A percentile compares a stretch with the other conserved stretches of the same genome.
These are phyloP conservation scores for Strigamia transsilvanica DNA, from an alignment of 2,888 invertebrate species.

Conservation along the genomic window DNA sequence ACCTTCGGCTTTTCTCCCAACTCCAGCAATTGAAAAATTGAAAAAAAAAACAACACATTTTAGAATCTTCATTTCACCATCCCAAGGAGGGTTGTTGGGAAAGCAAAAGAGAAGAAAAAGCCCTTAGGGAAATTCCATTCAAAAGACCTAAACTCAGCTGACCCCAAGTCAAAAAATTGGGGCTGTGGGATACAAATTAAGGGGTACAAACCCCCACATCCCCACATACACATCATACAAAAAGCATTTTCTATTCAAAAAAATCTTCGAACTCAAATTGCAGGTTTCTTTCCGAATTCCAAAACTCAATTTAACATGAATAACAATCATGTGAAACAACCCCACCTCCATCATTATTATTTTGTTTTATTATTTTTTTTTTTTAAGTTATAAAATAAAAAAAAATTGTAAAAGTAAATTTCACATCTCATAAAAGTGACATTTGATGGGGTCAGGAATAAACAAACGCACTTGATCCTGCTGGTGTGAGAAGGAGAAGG, in stretches of 20 bases:
- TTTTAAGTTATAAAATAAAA: too few species aligned
- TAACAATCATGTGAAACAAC: too few species aligned
- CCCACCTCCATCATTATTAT: too few species aligned
- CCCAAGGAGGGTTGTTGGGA: background rate
- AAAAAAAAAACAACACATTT: too few species aligned
- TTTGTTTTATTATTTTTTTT: too few species aligned
- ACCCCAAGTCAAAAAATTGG: conserved; percentile 45
- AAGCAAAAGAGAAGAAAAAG: background rate
- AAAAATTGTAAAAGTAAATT: background rate
- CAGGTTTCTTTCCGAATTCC: background rate
- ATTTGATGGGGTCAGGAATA: background rate
- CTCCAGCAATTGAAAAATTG: too few species aligned
- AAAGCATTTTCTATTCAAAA: background rate
- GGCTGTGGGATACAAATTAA: conserved; percentile 47
- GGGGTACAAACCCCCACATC: background rate
- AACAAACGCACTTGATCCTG: conserved; percentile 33
- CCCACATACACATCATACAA: background rate
- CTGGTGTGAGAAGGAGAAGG: background rate
- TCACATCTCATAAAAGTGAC: conserved; percentile 34
- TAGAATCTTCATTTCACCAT: background rate
- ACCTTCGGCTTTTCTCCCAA: too few species aligned
- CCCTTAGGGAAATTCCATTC: conserved; percentile 14
- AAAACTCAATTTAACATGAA: too few species aligned
- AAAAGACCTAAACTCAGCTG: conserved; percentile 37
- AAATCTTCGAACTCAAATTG: background rate